Base-by-base conservation (phyloP, 2,888 invertebrate genomes). In the Steinernema hermaphroditum region DNA sequence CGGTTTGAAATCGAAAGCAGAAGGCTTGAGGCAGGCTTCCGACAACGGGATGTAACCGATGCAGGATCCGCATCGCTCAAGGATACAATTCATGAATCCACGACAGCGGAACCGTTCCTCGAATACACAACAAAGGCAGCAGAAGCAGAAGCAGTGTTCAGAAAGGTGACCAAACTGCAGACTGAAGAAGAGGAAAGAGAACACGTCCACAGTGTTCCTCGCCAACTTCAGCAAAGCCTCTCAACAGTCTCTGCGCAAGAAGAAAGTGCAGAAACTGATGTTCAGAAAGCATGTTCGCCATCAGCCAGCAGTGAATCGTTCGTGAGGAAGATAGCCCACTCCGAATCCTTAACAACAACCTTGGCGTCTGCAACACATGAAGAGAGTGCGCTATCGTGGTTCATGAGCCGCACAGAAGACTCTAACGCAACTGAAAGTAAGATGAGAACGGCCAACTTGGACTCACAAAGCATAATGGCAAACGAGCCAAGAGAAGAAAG, bases 251-350 rank as follows among this genome's bases (percentile, higher is more conserved):
- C 12, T 54, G 54, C 27, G 22, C 19, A 54, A 27, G 54, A 54
- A 24, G 54, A 54, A 22, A 19, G 24, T 4, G 4, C 54, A 2
- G 54, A 19, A 22, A 24, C 24, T 6, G 22, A 22, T 6, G 54
- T 24, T 12, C 19, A 14, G 2, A 16, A 27, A 12, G 27, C 24
- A 22, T 2, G 54, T 2, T 54, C 22, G 2, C 24, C 19, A 27
- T 54, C 54, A 24, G 54, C 16, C 2, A 27, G 54, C 12, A 14
- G 79, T 29, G 80, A 78, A 16, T 78, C 76, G 71, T 77, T 80
- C 14, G 72, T 78, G 12, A 77, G 79, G 71, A 80, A 78, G 74
- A 76, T 75, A 71, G 74, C 77, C 19, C 80, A 81, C 72, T 57
- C 69, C 2, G 77, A 78, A 71, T 77, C 54, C 1, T 54, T 54